Conservation (phyloP, 2,797 vertebrate species). For the Cygnus olor region DNA sequence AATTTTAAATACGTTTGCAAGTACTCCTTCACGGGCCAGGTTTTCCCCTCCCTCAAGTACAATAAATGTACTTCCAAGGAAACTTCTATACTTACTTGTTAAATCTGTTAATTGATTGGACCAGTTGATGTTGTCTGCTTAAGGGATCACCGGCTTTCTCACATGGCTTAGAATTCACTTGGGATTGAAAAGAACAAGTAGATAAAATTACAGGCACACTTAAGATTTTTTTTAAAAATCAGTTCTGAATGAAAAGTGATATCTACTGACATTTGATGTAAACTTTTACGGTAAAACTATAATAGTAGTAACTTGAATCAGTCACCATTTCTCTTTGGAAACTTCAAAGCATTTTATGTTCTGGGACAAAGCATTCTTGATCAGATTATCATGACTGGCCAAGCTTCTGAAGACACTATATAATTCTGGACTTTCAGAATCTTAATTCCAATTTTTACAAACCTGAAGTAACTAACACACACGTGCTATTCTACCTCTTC, state of each 20-base stretch:
- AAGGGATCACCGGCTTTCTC: constrained; percentile 67
- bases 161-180: constrained; percentile 74
- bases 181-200: constrained; percentile 58
- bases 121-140: constrained; percentile 74
- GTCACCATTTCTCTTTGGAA: neutral
- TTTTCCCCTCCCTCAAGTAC: neutral
- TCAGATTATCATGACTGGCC: neutral
- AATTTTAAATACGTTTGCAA: neutral
- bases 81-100: constrained; percentile 76
- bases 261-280: neutral
- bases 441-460: neutral
- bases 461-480: neutral
- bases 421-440: neutral
- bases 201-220: constrained; percentile 28
- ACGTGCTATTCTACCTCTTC: neutral
- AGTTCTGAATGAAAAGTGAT: neutral
- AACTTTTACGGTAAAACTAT: neutral
- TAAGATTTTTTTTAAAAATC: neutral
- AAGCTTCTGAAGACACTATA: neutral
- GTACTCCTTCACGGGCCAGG: neutral
- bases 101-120: constrained; percentile 73
- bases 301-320: neutral
- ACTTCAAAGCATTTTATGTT: neutral
- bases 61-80: neutral
- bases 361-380: neutral